Percentiles rank a stretch among this genome's conserved stretches.
Conservation (phyloP, 2,113 vertebrate species). For the Pterocles gutturalis region DNA sequence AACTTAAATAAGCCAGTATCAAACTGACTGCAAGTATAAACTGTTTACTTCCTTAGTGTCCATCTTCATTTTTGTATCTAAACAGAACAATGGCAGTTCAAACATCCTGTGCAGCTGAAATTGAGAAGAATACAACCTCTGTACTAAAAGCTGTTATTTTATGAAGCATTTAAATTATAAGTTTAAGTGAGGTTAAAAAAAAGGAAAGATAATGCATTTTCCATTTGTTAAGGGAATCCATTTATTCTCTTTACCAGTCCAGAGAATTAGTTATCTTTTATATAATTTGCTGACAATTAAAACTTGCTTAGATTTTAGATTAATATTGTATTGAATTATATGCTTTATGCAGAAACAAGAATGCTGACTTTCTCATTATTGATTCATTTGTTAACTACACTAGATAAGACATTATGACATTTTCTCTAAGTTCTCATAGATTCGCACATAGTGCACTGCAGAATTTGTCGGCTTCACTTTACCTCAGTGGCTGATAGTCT, state of each 20-base stretch:
- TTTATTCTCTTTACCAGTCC: background rate
- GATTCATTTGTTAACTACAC: background rate
- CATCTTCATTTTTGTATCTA: background rate
- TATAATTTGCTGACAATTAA: background rate
- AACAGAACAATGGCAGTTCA: background rate
- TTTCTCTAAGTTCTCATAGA: background rate
- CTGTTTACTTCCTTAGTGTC: fast-evolving
- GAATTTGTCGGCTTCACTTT: background rate
- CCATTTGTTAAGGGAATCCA: background rate
- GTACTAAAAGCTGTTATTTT: background rate
- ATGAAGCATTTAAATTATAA: background rate
- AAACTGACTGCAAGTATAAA: background rate
- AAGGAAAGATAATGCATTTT: background rate
- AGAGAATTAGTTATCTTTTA: background rate
- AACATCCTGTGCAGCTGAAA: background rate
- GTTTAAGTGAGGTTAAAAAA: background rate
- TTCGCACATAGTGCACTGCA: background rate
- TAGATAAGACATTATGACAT: background rate
- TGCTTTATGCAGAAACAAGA: background rate
- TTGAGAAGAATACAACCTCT: background rate
- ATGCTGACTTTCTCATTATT: background rate
- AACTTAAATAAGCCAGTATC: background rate
- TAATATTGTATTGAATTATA: background rate
- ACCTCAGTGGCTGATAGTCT: background rate
- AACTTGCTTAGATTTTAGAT: background rate